Base-by-base conservation (phyloP, 2,797 vertebrate genomes). In the Odontamblyopus lacepedii region DNA sequence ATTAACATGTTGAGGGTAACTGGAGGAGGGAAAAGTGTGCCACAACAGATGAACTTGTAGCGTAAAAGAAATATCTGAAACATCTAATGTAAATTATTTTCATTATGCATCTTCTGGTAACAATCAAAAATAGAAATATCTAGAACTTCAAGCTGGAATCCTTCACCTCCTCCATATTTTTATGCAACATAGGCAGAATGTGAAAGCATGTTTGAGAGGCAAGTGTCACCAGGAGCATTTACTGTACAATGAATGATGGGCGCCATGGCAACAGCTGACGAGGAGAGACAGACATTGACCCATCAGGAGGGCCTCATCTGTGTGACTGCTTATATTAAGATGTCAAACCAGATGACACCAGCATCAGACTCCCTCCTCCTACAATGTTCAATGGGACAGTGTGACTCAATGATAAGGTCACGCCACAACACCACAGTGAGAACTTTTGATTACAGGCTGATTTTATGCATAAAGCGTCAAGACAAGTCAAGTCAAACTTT, bases 221-320 rank as follows among this genome's bases (percentile, higher is more conserved):
- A 44, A 44, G 69, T 61, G 55, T 62, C 67, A 86, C 80, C 27
- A 77, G 67, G 9, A 29, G 62, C 60, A 7, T 35, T 35, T 50
- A 23, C 23, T 23, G 23, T 23, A 65, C 13, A 78, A 66, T 38
- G 62, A 63, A 71, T 66, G 69, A 59, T 16, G 62, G 70, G 68
- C 78, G 76, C 65, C 83, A 82, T 83, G 79, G 77, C 64, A 69
- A 69, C 73, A 53, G 67, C 57, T 79, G 84, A 81, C 65, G 56
- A 73, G 82, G 77, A 72, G 63, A 78, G 67, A 74, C 68, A 60
- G 69, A 76, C 51, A 59, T 63, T 71, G 72, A 73, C 78, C 64
- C 78, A 67, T 82, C 74, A 84, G 65, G 41, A 61, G 26, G 1
- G 12, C 5, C 53, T 78, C 70, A 26, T 59, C 57, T 56, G 23